Base-by-base conservation (phyloP, 2,797 vertebrate species). In the Sebastolobus altivelis region DNA sequence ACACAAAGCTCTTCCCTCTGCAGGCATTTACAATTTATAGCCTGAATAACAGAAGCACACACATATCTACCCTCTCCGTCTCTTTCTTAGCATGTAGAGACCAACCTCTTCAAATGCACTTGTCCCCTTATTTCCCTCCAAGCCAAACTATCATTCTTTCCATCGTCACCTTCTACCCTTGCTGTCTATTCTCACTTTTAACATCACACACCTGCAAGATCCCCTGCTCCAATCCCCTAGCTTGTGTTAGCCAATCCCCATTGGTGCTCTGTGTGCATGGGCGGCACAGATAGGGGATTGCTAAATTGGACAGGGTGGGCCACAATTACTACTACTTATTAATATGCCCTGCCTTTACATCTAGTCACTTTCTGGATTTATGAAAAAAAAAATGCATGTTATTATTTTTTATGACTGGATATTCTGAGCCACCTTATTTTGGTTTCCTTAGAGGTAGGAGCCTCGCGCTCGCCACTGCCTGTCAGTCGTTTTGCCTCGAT, bases 181-280 rank as follows among this genome's bases (percentile, higher is more conserved):
- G 59, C 78, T 16, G 33, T 80, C 65, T 84, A 3, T 65, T 80
- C 62, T 84, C 55, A 82, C 68, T 77, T 86, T 79, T 55, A 71
- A 38, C 83, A 40, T 83, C 33, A 60, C 75, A 65, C 35, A 83
- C 84, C 77, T 83, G 81, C 82, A 86, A 81, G 87, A 78, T 86
- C 85, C 85, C 85, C 89, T 87, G 81, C 84, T 81, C 92, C 81
- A 86, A 75, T 84, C 84, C 88, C 89, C 88, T 84, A 86, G 69
- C 87, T 93, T 87, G 93, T 94, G 93, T 91, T 89, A 79, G 91
- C 88, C 90, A 88, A 88, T 90, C 81, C 89, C 93, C 87, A 85
- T 94, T 94, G 94, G 95, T 96, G 95, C 95, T 94, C 94, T 92
- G 93, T 95, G 94, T 95, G 93, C 92, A 93, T 94, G 92, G 91